A percentile compares a stretch with the other conserved stretches of the same genome.
Conservation (phyloP, 2,888 invertebrate genomes). For the Yponomeuta malinellus region DNA sequence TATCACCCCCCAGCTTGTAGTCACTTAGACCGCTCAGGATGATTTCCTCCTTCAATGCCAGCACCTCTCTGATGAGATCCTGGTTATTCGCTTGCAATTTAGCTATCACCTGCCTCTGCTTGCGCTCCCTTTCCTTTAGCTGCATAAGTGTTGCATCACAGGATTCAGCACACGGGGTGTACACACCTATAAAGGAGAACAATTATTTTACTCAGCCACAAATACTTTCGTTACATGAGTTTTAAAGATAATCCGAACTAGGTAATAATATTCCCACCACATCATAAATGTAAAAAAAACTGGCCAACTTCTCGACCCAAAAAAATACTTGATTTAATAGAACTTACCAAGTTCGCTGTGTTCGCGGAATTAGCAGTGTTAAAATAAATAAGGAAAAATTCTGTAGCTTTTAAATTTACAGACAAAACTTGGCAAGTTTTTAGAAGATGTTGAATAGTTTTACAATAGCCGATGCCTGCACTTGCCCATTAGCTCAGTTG, state of each 20-base stretch:
- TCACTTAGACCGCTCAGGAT: constrained; percentile 35
- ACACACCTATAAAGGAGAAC: constrained; percentile 28
- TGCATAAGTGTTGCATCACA: constrained; percentile 43
- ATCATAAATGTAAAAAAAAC: too few species aligned
- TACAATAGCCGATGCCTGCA: too few species aligned
- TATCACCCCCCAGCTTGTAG: constrained; percentile 13
- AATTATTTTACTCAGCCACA: constrained; percentile 6
- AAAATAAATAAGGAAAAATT: too few species aligned
- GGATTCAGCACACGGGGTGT: constrained; percentile 43
- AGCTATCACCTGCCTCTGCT: constrained; percentile 44
- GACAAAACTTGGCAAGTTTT: too few species aligned
- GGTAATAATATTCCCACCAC: too few species aligned
- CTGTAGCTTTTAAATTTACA: too few species aligned
- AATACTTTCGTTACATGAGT: not conserved
- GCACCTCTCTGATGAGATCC: constrained; percentile 43
- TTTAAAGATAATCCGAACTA: not conserved
- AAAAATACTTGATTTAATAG: too few species aligned
- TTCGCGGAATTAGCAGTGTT: too few species aligned
- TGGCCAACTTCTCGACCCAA: too few species aligned
- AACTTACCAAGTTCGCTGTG: too few species aligned
- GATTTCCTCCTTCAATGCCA: constrained; percentile 46
- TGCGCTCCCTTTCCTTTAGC: constrained; percentile 44
- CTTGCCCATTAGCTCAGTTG: too few species aligned
- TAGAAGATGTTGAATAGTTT: too few species aligned
- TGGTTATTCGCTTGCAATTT: constrained; percentile 49